Conservation (phyloP, 2,888 invertebrate genomes). For the Patella caerulea region DNA sequence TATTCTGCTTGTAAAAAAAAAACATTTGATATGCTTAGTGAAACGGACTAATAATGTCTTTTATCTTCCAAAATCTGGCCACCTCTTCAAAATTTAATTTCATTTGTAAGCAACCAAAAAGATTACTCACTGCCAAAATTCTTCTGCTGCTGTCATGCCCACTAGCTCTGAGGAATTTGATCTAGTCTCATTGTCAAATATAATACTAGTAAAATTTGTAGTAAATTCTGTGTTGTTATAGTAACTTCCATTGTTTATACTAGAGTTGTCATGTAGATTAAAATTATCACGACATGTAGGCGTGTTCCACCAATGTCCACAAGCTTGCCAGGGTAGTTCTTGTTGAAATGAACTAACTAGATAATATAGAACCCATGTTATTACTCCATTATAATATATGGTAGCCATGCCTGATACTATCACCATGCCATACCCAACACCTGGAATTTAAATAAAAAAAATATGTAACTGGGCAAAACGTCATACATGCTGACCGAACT, state of each 20-base stretch:
- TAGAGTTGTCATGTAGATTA: not conserved
- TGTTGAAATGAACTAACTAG: constrained; percentile 47
- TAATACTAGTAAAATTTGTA: not conserved
- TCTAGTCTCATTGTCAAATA: constrained; percentile 6
- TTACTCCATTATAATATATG: constrained; percentile 54
- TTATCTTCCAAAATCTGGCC: no score
- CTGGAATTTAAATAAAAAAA: constrained; percentile 30
- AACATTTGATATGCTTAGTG: no score
- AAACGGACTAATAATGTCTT: no score
- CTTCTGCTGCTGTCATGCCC: constrained; percentile 45
- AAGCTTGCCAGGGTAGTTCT: constrained; percentile 48
- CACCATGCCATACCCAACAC: constrained; percentile 56
- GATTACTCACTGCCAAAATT: constrained; percentile 54
- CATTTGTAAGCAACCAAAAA: not conserved
- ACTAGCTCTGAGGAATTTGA: not conserved
- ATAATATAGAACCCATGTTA: constrained; percentile 56
- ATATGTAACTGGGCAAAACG: no score
- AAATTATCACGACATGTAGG: constrained; percentile 38
- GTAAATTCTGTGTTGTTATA: constrained; percentile 7
- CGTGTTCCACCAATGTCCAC: constrained; percentile 52
- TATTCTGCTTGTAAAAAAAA: no score
- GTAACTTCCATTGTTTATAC: not conserved
- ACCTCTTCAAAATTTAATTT: no score
- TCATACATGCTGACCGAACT: no score
- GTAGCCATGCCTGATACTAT: constrained; percentile 51